phyloP scores from a whole-genome alignment of 2,113 vertebrate species.

The Pterocles orientalis region DNA sequence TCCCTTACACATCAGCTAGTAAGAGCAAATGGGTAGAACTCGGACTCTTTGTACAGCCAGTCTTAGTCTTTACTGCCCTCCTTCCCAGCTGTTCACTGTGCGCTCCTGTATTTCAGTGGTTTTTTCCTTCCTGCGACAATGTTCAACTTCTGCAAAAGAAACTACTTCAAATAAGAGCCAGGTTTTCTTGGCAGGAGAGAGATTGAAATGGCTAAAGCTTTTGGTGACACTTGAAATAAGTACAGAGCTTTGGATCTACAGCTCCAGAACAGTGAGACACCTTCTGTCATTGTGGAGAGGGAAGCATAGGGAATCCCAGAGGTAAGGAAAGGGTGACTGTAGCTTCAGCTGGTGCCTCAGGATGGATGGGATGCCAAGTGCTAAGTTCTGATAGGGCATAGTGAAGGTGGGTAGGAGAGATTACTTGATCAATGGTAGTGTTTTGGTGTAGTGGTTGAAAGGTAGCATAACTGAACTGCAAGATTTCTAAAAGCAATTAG shows the following conservation, averaged over 20 bases:
- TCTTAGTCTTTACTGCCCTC: not conserved
- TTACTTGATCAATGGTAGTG: not conserved
- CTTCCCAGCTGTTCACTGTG: not conserved
- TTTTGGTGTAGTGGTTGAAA: not conserved
- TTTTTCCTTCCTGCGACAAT: not conserved
- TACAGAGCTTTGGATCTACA: not conserved
- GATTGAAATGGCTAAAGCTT: not conserved
- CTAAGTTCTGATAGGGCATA: not conserved
- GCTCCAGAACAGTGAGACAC: not conserved
- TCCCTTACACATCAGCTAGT: not conserved
- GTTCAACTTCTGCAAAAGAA: not conserved
- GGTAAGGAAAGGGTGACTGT: not conserved
- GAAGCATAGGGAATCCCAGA: not conserved
- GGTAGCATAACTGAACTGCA: fast-evolving
- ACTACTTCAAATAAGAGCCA: not conserved
- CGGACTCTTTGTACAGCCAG: not conserved
- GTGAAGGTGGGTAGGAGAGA: not conserved
- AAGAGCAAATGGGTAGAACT: not conserved
- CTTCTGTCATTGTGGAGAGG: not conserved
- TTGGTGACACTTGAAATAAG: not conserved
- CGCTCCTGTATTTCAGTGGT: not conserved
- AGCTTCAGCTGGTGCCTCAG: not conserved
- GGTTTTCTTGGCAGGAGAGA: not conserved
- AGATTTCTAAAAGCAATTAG: not conserved
- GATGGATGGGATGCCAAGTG: not conserved